Percentiles rank a stretch among this genome's conserved stretches.
Conservation (phyloP, 2,113 vertebrate genomes). For the Poecile atricapillus region DNA sequence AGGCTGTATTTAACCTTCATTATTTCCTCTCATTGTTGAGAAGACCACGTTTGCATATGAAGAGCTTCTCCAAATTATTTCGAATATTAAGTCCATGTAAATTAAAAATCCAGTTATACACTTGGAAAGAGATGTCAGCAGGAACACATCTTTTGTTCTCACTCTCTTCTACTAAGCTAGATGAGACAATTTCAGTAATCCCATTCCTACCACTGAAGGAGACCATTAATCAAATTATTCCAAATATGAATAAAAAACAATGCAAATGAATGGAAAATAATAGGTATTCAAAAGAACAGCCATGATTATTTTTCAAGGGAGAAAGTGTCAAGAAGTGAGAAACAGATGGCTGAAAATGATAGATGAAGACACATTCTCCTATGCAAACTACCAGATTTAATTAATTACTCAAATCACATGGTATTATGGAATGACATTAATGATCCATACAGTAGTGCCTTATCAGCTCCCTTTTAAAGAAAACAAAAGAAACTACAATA, state of each 20-base stretch:
- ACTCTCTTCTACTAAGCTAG: not conserved
- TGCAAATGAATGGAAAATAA: slow-evolving; percentile 30
- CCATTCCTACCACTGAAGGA: not conserved
- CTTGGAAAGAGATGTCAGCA: not conserved
- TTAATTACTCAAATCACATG: slow-evolving; percentile 46
- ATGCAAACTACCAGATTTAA: slow-evolving; percentile 35
- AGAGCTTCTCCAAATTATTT: not conserved
- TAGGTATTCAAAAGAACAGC: slow-evolving; percentile 51
- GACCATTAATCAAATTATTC: slow-evolving; percentile 53
- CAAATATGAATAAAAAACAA: slow-evolving; percentile 37
- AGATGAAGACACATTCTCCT: slow-evolving; percentile 8
- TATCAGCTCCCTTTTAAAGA: not conserved
- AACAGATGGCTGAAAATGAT: slow-evolving; percentile 51
- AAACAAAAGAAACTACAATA: not conserved
- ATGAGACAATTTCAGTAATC: slow-evolving; percentile 2
- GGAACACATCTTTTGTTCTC: not conserved
- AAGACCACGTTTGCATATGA: slow-evolving; percentile 33
- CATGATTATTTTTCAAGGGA: slow-evolving; percentile 27
- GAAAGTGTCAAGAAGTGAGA: slow-evolving; percentile 44
- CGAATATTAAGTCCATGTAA: slow-evolving; percentile 8
- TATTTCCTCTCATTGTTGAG: slow-evolving; percentile 13
- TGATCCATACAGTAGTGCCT: slow-evolving; percentile 23
- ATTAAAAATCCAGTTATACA: slow-evolving; percentile 18
- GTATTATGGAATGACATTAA: slow-evolving; percentile 36
- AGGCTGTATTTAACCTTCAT: not conserved